Base-by-base conservation (phyloP, 2,113 vertebrate species). In the Caranx ignobilis region DNA sequence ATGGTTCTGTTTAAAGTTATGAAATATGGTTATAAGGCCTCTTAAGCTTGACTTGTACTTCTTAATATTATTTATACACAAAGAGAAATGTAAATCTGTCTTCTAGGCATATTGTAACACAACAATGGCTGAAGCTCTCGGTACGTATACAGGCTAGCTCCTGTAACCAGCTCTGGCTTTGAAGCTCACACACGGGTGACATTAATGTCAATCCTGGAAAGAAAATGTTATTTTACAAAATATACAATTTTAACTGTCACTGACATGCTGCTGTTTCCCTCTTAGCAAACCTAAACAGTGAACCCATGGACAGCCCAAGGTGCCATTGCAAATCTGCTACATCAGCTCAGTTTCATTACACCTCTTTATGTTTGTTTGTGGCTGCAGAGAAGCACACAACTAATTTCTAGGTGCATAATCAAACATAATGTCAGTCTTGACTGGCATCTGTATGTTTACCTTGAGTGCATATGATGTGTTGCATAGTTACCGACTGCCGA, bases 391-490 rank as follows among this genome's bases (percentile, higher is more conserved):
- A 70, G 48, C 18, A n/a, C 11, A 39, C 6, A 54, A 56, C 32
- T 26, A 4, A 57, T 64, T 45, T 45, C 50, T 34, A 19, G 34
- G 43, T 47, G 1, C 18, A 61, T 47, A 5, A 45, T 41, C 3
- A 21, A 69, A n/a, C 21, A 10, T 21, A 43, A 56, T 56, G 52
- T 52, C 54, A 12, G 4, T 56, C 39, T 18, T 56, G 54, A 59
- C 59, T 70, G 32, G 10, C 32, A 48, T 52, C 41, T 61, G 43
- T 13, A 8, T 43, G 69, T 87, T 85, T 77, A 81, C 79, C 34
- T 71, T 66, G 19, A 69, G 75, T 48, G 68, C 65, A 7, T 71
- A 47, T 35, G 60, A 75, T 59, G 70, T 34, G 73, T 48, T 66
- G 32, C 70, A 76, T 43, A 34, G 54, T 71, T 79, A 72, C 55